Evolutionary conservation across 2,797 vertebrate genomes (phyloP), one percentile per base, ranked within the genome.

Genomic region (Sebastes nivosus): DNA sequence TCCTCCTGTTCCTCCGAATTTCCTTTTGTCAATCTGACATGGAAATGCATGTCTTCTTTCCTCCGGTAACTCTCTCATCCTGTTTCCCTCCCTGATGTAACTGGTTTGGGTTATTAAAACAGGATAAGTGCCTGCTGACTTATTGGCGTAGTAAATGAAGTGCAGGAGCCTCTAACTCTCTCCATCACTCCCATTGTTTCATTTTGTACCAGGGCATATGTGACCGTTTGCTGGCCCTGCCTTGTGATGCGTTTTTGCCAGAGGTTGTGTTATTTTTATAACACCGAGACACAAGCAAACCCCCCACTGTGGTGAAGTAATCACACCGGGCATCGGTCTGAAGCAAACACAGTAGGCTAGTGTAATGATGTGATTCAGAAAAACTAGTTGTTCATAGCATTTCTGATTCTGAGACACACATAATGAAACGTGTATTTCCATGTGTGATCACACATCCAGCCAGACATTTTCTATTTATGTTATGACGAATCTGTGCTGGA

Each of bases 181-280:
- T 81, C 76, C 54, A 78, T 86, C 63, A 2, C 20, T 76, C 77
- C 25, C 70, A 81, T 90, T 88, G 76, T 90, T 82, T 89, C 8
- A 61, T 78, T 83, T 59, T 66, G 75, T 61, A 24, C 72, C 65
- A 54, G 18, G 71, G 72, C 65, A 75, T 72, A 61, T 32, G 2
- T 72, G 73, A 64, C 77, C 7, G 55, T 67, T 66, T 22, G 69
- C 72, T 61, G 77, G 75, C 80, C 30, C 2, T 66, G 73, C 60
- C 65, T 59, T n/a, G n/a, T 60, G 61, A 67, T 79, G 38, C 52
- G 14, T 77, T 86, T 86, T 82, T 65, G 81, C 84, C 83, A 72
- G 84, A 77, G 75, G 80, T 85, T 88, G 82, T 84, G 80, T 75
- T 89, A 87, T 91, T 91, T 91, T 82, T 90, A 72, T 60, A 83